Conservation (phyloP, 2,888 invertebrate species). For the Synergus itoensis region DNA sequence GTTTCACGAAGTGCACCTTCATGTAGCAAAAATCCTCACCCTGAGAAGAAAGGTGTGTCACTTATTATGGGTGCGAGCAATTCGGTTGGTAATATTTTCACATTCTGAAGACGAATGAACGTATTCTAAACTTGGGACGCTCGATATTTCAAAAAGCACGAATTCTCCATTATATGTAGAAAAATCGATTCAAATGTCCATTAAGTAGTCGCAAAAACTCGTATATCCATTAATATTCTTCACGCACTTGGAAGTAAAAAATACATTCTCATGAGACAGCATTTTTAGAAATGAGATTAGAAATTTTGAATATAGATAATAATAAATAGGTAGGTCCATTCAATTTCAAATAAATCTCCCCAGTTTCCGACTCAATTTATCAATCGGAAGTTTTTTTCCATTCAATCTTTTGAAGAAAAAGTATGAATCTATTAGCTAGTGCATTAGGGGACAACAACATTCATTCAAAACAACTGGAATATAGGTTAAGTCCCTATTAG, state of each 20-base stretch:
- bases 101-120: slow-evolving; percentile 33
- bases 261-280: background rate
- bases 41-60: slow-evolving; percentile 14
- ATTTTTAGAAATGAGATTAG: background rate
- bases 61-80: background rate
- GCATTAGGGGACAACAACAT: background rate
- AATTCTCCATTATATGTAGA: background rate
- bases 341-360: too few relatives aligned
- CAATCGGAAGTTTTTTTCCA: background rate
- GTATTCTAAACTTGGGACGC: background rate
- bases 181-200: background rate
- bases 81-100: slow-evolving; percentile 13
- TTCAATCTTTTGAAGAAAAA: background rate
- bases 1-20: slow-evolving; percentile 29
- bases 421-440: background rate
- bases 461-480: background rate
- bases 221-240: background rate
- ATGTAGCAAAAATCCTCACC: background rate
- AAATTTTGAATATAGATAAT: background rate
- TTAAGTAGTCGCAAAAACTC: background rate
- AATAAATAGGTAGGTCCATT: too few relatives aligned
- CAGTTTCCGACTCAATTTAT: background rate
- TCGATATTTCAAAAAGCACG: background rate
- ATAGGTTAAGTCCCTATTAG: background rate
- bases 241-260: background rate